Evolutionary conservation across 2,888 invertebrate genomes (phyloP).

Genomic region (Zonitis immaculata): DNA sequence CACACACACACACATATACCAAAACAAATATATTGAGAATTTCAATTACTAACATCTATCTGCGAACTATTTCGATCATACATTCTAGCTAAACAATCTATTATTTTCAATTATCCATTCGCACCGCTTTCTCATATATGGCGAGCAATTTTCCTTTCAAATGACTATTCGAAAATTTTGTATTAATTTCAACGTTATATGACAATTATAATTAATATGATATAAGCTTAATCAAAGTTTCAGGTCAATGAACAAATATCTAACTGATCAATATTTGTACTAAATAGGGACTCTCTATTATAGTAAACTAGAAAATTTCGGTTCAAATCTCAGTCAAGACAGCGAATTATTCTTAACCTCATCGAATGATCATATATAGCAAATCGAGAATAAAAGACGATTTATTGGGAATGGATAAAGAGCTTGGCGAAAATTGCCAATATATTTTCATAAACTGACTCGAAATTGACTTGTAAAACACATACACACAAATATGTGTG

Average conservation of each 20-base stretch:
- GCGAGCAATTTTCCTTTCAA: slow-evolving; percentile 3
- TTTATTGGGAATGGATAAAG: neutral
- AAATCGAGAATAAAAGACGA: too few species aligned
- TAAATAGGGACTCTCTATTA: too few species aligned
- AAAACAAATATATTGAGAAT: neutral
- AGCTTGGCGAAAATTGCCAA: slow-evolving; percentile 22
- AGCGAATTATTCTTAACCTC: too few species aligned
- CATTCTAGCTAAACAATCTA: slow-evolving; percentile 13
- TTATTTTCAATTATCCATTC: slow-evolving; percentile 16
- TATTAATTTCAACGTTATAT: neutral
- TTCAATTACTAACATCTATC: slow-evolving; percentile 17
- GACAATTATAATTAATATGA: neutral
- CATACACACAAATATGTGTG: slow-evolving; percentile 9
- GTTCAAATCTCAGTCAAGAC: too few species aligned
- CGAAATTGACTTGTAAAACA: slow-evolving; percentile 42
- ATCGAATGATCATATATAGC: too few species aligned
- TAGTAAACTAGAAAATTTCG: too few species aligned
- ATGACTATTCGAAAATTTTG: neutral
- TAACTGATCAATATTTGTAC: too few species aligned
- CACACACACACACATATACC: neutral
- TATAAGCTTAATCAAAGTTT: too few species aligned
- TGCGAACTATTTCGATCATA: slow-evolving; percentile 14
- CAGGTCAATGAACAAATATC: too few species aligned
- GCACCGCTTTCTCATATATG: slow-evolving; percentile 11
- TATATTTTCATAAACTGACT: slow-evolving; percentile 38